These are phyloP conservation scores for Schizopygopsis pylzovi DNA, from an alignment of 2,797 vertebrate genomes.

Conservation along the genomic window DNA sequence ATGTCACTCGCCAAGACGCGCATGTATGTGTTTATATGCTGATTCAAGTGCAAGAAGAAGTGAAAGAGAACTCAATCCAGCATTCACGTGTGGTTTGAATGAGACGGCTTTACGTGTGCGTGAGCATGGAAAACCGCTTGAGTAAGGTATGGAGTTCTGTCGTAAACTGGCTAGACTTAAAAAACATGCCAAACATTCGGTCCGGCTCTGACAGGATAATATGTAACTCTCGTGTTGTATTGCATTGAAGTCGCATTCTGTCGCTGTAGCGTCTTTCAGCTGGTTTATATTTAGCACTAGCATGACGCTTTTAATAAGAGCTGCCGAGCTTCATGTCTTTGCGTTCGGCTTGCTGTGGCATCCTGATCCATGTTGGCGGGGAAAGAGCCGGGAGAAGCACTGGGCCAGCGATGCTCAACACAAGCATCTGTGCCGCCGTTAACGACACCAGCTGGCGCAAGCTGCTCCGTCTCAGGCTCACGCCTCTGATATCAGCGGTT, in stretches of 20 bases:
- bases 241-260: background rate
- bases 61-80: background rate
- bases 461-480: constrained; percentile 35
- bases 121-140: background rate
- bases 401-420: constrained; percentile 61
- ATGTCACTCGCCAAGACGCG: background rate
- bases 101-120: too few species aligned
- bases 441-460: constrained; percentile 57
- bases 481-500: background rate
- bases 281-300: constrained; percentile 6
- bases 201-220: background rate
- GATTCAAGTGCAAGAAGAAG: background rate
- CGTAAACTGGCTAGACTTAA: background rate
- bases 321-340: background rate
- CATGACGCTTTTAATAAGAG: background rate
- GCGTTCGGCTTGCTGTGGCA: background rate
- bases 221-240: background rate
- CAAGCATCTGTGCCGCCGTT: constrained; percentile 70
- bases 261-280: background rate
- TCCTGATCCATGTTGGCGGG: constrained; percentile 9
- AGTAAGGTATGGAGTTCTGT: background rate
- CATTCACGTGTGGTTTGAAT: background rate
- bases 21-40: background rate
- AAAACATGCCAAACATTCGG: background rate
- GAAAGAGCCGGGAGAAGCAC: constrained; percentile 42